Evolutionary conservation across 2,113 vertebrate species (phyloP).

Genomic region (Chiloscyllium plagiosum): DNA sequence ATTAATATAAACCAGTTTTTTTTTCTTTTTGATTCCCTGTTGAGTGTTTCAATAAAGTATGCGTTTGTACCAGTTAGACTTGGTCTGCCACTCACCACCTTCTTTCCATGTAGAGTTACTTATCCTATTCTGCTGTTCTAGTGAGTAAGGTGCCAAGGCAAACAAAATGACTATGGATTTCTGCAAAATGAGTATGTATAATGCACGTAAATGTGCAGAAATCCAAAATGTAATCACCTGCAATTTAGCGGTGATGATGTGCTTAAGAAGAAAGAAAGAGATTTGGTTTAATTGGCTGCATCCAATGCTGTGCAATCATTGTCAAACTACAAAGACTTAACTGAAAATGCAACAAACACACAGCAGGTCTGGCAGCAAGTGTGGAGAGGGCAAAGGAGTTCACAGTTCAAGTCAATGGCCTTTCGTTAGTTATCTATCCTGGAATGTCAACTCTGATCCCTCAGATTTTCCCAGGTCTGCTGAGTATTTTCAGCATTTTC

Average conservation of each 20-base stretch:
- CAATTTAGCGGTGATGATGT: not conserved
- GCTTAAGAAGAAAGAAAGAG: not conserved
- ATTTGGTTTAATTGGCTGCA: not conserved
- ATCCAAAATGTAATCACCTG: not conserved
- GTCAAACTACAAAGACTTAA: not conserved
- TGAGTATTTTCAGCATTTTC: not conserved
- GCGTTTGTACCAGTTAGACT: not conserved
- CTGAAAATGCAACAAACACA: no score
- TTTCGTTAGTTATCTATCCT: not conserved
- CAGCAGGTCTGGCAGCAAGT: not conserved
- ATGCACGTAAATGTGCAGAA: not conserved
- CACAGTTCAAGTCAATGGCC: not conserved
- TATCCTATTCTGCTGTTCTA: not conserved
- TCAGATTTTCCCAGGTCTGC: not conserved
- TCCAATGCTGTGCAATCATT: not conserved
- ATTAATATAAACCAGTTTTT: not conserved
- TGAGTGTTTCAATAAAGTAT: not conserved
- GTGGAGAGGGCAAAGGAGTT: not conserved
- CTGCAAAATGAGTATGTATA: not conserved
- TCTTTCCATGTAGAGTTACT: not conserved
- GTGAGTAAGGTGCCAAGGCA: not conserved
- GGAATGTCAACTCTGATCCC: not conserved
- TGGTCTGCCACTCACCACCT: not conserved
- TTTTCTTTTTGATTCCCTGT: not conserved
- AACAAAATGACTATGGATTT: not conserved